Base-by-base conservation (phyloP, 2,888 invertebrate species). In the Diaperis boleti region DNA sequence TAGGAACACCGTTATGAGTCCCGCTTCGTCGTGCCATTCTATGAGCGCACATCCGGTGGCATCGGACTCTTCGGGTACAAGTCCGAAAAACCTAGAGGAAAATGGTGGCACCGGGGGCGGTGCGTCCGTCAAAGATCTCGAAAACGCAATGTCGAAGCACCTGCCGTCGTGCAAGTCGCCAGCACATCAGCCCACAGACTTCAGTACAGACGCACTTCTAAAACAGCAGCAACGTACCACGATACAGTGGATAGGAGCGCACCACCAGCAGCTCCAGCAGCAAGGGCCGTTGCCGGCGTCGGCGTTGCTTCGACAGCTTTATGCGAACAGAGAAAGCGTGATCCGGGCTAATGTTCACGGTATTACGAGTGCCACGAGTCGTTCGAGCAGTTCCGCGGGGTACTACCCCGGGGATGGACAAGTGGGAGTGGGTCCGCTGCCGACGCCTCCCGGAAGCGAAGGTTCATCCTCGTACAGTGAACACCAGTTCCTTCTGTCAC, bases 71-170 rank as follows among this genome's bases (percentile, higher is more conserved):
- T 77, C 77, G 13, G 80, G 77, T 11, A 78, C 80, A 31, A 83
- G 82, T 70, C 82, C 85, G 22, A 84, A 85, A 69, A 80, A 82
- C 72, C 75, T 84, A 7, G 82, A 82, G 35, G 82, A 83, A 74
- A n/a, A 70, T n/a, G 26, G 26, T 5, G 11, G 33, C 72, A 75
- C 74, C 37, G 70, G 59, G 65, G 68, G 70, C 59, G 77, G 76
- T 0, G 86, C 88, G 0, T 92, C 94, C 1, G 95, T 95, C 0
- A 94, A 95, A 81, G 96, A 96, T 75, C 84, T 97, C 71, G 96
- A 97, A 81, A 95, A 96, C 76, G 96, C 95, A 41, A 97, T 97
- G 96, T 96, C 96, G 13, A 96, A 96, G 77, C 96, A 96, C 83
- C 83, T 97, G 60, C 93, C 93, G 0, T 82, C 84, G 1, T 83